These are phyloP conservation scores for Axinella damicornis DNA, from an alignment of 37 sponge, comb jelly and placozoan species.

Conservation along the genomic window DNA sequence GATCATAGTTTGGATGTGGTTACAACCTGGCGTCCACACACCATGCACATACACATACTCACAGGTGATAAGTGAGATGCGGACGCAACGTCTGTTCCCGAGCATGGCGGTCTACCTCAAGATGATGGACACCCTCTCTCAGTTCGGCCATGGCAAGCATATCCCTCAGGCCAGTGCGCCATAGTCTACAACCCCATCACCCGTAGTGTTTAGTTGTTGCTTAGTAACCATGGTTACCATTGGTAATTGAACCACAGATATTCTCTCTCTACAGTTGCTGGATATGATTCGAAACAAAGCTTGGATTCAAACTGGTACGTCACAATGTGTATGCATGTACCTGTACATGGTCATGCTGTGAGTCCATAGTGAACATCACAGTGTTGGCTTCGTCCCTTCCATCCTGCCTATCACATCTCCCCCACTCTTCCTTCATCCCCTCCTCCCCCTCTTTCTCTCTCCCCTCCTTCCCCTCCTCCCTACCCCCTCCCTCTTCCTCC, in stretches of 20 bases:
- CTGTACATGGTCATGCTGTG: too few species aligned
- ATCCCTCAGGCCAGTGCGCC: neutral
- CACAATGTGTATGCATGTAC: neutral
- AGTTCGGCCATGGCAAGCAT: conserved; percentile 16
- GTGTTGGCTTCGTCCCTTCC: neutral
- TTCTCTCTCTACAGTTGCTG: too few species aligned
- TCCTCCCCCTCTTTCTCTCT: too few species aligned
- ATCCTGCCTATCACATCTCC: neutral
- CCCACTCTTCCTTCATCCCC: neutral
- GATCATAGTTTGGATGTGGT: too few species aligned
- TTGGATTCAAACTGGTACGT: neutral
- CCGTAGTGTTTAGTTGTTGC: too few species aligned
- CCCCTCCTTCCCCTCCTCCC: too few species aligned
- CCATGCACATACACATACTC: too few species aligned
- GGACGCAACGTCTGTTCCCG: conserved; percentile 23
- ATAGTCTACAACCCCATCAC: too few species aligned
- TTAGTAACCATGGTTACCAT: neutral
- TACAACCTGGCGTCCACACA: too few species aligned
- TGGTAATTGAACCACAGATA: too few species aligned
- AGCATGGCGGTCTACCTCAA: neutral
- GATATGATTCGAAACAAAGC: neutral
- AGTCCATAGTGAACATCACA: too few species aligned
- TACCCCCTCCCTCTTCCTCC: too few species aligned
- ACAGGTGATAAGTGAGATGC: conserved; percentile 40
- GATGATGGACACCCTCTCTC: conserved; percentile 42